Percentiles rank a stretch among this genome's conserved stretches.
Evolutionary conservation across 2,797 vertebrate species (phyloP).

Genomic region (Tokudaia tokunoshimensis): DNA sequence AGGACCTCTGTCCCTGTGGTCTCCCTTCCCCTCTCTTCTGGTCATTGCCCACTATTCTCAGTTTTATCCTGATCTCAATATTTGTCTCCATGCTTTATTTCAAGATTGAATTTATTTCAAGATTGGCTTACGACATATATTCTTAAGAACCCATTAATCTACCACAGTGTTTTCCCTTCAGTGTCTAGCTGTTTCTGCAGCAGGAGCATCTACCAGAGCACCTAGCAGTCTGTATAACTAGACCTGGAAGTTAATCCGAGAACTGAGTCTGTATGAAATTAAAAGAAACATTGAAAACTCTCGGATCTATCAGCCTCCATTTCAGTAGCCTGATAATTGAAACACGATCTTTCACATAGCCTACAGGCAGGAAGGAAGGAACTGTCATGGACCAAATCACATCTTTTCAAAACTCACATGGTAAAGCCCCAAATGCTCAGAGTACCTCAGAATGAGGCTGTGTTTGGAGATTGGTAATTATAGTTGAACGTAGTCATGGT

Average conservation of each 20-base stretch:
- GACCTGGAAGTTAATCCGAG: background rate
- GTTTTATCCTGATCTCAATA: background rate
- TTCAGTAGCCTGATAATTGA: background rate
- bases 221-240: background rate
- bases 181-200: background rate
- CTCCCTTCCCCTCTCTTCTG: background rate
- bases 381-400: background rate
- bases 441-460: background rate
- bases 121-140: background rate
- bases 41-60: background rate
- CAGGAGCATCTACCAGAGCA: background rate
- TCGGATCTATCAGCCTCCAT: background rate
- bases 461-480: constrained; percentile 4
- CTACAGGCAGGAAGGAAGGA: background rate
- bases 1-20: background rate
- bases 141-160: background rate
- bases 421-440: background rate
- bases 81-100: background rate
- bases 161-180: background rate
- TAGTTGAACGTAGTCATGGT: background rate
- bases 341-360: background rate
- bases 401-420: background rate
- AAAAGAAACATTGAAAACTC: background rate
- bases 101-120: background rate
- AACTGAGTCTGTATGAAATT: background rate